Evolutionary conservation across 2,113 vertebrate genomes (phyloP).

Genomic region (Leptocoma aspasia): DNA sequence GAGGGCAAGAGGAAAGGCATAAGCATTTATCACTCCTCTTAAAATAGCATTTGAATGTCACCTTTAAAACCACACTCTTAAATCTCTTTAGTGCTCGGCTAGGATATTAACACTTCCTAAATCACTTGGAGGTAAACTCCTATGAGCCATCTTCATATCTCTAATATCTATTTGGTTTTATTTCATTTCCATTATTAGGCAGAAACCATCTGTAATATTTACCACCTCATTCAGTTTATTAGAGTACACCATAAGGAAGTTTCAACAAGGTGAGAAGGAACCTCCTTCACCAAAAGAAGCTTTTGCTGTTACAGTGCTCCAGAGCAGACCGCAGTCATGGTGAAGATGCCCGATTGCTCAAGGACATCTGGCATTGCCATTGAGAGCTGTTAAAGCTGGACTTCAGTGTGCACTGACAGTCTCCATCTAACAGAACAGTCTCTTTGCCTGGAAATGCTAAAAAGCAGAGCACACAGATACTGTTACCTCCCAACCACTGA

Average conservation of each 20-base stretch:
- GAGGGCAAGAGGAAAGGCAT: conserved; percentile 50
- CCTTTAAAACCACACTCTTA: conserved; percentile 60
- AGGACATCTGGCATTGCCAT: not conserved
- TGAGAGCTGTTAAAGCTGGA: not conserved
- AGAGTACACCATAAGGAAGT: not conserved
- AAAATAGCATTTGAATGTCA: conserved; percentile 71
- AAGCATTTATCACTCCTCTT: conserved; percentile 67
- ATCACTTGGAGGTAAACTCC: conserved; percentile 56
- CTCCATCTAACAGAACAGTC: not conserved
- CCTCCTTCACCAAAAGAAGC: not conserved
- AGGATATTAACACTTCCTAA: conserved; percentile 60
- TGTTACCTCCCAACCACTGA: not conserved
- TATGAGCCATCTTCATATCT: not conserved
- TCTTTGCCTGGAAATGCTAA: not conserved
- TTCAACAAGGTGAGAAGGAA: not conserved
- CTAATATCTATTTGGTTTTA: not conserved
- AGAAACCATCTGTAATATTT: not conserved
- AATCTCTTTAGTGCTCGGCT: conserved; percentile 30
- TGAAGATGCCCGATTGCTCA: not conserved
- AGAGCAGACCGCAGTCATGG: not conserved
- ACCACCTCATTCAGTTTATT: not conserved
- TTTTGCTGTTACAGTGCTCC: not conserved
- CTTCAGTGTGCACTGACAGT: not conserved
- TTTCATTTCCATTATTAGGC: not conserved
- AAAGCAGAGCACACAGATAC: not conserved